phyloP scores from a whole-genome alignment of 2,113 vertebrate species.

The Pheucticus melanocephalus region DNA sequence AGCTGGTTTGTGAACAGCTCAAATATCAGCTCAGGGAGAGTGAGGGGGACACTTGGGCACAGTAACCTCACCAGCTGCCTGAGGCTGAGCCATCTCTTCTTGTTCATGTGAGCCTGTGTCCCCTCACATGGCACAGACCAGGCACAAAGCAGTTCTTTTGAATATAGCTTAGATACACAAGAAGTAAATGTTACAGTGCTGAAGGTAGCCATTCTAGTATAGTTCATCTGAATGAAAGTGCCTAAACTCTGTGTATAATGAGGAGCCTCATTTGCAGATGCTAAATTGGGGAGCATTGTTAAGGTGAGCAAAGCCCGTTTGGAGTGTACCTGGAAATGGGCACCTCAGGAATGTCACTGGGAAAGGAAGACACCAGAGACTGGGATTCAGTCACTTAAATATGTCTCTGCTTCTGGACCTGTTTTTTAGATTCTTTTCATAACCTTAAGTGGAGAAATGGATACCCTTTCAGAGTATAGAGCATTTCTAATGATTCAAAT shows the following conservation, averaged over 20 bases:
- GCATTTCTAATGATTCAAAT: not conserved
- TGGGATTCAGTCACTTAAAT: not conserved
- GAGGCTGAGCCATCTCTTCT: not conserved
- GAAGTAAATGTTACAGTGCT: not conserved
- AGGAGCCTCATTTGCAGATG: not conserved
- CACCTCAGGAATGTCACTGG: not conserved
- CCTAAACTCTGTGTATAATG: not conserved
- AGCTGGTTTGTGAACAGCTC: constrained; percentile 50
- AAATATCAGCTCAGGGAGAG: constrained; percentile 11
- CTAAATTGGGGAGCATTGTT: not conserved
- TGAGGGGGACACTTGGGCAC: not conserved
- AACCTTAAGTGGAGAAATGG: not conserved
- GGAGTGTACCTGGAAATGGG: not conserved
- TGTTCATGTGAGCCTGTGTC: not conserved
- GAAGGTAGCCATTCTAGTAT: not conserved
- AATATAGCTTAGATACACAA: not conserved
- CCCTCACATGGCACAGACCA: not conserved
- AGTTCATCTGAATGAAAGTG: not conserved
- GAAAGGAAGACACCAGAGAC: not conserved
- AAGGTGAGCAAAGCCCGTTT: not conserved
- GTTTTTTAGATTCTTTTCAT: not conserved
- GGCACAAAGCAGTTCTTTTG: not conserved
- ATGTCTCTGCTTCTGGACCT: not conserved
- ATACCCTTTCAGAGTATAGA: not conserved
- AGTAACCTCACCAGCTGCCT: not conserved